Evolutionary conservation across 2,797 vertebrate genomes (phyloP).

Genomic region (Alosa sapidissima): DNA sequence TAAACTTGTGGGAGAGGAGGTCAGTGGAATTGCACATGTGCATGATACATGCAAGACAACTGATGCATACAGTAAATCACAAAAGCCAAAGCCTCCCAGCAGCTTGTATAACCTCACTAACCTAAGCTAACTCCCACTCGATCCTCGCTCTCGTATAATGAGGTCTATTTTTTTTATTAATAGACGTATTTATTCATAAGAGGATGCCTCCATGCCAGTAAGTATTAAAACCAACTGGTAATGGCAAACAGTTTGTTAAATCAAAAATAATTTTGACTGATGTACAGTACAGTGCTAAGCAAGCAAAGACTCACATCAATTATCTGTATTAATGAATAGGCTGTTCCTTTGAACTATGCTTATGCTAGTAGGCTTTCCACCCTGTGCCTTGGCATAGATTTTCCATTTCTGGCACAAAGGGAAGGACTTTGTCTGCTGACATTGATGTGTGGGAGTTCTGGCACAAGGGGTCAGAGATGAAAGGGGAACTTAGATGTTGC

Average conservation of each 20-base stretch:
- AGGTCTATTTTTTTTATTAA: conserved; percentile 29
- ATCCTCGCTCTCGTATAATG: background rate
- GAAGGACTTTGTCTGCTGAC: conserved; percentile 1
- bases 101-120: background rate
- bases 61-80: background rate
- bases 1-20: conserved; percentile 46
- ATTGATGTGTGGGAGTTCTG: conserved; percentile 22
- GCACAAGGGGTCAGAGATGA: conserved; percentile 44
- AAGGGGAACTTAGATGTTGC: conserved; percentile 65
- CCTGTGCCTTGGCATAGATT: conserved; percentile 33
- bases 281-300: background rate
- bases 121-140: background rate
- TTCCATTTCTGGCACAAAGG: conserved; percentile 25
- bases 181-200: conserved; percentile 13
- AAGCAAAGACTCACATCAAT: background rate
- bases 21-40: background rate
- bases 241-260: background rate
- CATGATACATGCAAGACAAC: background rate
- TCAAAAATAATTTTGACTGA: background rate
- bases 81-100: background rate
- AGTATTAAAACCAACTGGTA: background rate
- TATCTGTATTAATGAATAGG: conserved; percentile 9
- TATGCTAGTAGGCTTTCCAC: conserved; percentile 30
- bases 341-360: conserved; percentile 35
- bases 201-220: background rate